Evolutionary conservation across 1,140 invertebrate species (phyloP), one percentile per base, ranked within the genome.

Genomic region (Spodoptera litura): DNA sequence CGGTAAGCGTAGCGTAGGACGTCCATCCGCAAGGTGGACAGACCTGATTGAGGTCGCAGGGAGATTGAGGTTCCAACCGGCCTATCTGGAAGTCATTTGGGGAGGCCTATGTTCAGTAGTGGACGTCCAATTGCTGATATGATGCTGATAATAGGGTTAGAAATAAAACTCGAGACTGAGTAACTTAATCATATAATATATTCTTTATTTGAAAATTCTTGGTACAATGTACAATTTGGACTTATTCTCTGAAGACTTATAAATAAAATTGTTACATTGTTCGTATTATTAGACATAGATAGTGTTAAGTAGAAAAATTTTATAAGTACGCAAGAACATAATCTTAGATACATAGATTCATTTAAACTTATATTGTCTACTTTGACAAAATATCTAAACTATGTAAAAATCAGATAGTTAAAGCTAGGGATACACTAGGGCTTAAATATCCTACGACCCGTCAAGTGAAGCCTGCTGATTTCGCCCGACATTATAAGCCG

Each of bases 121-220:
- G 1, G 20, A 20, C 20, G 20, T 20, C 20, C 1, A 0, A 20
- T 20, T 0, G 20, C 20, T 20, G 20, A 20, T 20, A 20, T 20
- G 20, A 20, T 20, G 20, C 0, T 20, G 20, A 20, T 20, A 20
- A 11, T 35, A 13, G 35, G 58, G 58, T 9, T 49, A 35, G 12
- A 78, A 89, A 91, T 89, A 78, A 90, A 91, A 91, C 81, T 82
- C 83, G 13, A 58, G 2, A 74, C 83, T 87, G 84, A 85, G 89
- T 92, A 92, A 92, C 90, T 92, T 92, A 92, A 66, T 87, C 82
- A 87, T 91, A 92, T 91, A 91, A 87, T 89, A 81, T 83, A 81
- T 89, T 88, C 88, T 86, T 86, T 89, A 90, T 91, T 91, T 88
- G 85, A 91, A 92, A 92, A 89, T 91, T 89, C 83, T 87, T 84